phyloP scores from a whole-genome alignment of 2,113 vertebrate species.

The Coracopsis vasa region DNA sequence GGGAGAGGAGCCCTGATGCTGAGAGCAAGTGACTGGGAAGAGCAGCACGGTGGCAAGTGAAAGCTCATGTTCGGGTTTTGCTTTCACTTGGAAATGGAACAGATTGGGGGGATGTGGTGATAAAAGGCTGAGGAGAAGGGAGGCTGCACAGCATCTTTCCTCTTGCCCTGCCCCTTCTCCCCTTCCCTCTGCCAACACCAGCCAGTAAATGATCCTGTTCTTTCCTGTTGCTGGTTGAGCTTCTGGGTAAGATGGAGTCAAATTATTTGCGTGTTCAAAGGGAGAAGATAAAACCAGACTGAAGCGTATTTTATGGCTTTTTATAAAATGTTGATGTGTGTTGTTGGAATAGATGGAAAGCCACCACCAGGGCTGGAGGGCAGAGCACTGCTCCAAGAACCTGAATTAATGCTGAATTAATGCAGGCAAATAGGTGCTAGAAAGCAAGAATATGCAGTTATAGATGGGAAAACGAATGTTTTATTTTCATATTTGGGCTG shows the following conservation, averaged over 20 bases:
- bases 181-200: background rate
- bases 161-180: background rate
- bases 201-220: background rate
- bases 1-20: rapidly evolving
- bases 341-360: conserved; percentile 5
- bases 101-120: background rate
- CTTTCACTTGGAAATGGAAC: background rate
- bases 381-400: background rate
- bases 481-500: background rate
- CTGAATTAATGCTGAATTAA: background rate
- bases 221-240: background rate
- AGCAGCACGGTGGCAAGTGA: rapidly evolving
- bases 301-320: background rate
- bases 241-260: background rate
- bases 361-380: background rate
- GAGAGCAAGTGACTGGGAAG: background rate
- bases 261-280: conserved; percentile 19
- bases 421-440: background rate
- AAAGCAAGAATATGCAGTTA: background rate
- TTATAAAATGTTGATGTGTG: background rate
- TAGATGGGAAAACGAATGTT: background rate
- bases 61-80: background rate
- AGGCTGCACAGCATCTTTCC: background rate
- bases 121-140: background rate
- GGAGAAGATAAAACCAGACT: background rate